phyloP scores from a whole-genome alignment of 2,797 vertebrate genomes.

The Podarcis siculus region DNA sequence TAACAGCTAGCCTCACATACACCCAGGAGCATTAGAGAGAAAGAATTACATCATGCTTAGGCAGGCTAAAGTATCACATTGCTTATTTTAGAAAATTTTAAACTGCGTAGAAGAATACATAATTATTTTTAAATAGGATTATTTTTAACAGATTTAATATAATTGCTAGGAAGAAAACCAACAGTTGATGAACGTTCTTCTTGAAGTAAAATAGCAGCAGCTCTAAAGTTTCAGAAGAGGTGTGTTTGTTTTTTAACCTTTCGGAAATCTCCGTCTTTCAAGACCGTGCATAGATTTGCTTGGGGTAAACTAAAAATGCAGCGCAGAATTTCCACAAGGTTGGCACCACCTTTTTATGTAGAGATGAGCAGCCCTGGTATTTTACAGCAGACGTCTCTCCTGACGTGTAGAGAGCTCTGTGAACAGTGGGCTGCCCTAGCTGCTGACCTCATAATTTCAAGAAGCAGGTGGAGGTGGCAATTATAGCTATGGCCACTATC shows the following conservation, averaged over 20 bases:
- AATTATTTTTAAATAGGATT: neutral
- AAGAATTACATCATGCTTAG: neutral
- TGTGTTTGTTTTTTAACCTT: neutral
- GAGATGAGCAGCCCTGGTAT: neutral
- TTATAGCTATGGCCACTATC: conserved; percentile 84
- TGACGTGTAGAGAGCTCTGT: conserved; percentile 54
- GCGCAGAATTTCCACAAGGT: conserved; percentile 17
- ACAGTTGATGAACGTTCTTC: too few relatives aligned
- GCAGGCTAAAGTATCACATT: neutral
- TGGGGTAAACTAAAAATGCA: neutral
- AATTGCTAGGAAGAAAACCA: neutral
- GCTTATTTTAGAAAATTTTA: neutral
- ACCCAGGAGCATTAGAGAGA: neutral
- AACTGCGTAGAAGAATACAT: neutral
- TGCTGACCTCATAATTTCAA: conserved; percentile 86
- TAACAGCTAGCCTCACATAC: neutral
- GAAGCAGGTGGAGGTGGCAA: conserved; percentile 88
- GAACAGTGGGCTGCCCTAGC: conserved; percentile 73
- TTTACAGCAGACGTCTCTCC: neutral
- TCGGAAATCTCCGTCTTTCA: neutral
- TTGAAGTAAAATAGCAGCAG: neutral
- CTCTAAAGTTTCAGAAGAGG: neutral
- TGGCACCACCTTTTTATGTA: neutral
- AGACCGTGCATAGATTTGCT: neutral
- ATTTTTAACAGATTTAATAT: neutral